Base-by-base conservation (phyloP, 2,797 vertebrate species). In the Crypturellus tataupa region DNA sequence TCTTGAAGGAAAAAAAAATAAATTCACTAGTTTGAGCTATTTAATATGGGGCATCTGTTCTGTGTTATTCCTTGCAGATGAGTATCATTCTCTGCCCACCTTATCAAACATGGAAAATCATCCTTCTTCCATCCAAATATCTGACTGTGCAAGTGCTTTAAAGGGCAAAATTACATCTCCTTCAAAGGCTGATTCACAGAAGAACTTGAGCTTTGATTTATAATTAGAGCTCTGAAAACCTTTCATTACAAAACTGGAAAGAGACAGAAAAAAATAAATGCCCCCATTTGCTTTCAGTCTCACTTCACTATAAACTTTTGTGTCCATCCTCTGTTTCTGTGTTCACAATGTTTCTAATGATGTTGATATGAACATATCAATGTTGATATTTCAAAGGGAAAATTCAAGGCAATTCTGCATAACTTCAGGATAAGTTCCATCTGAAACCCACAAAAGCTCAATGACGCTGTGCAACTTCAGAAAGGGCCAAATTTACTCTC, bases 191-290 rank as follows among this genome's bases (percentile, higher is more conserved):
- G 76, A 78, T 87, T 91, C 89, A 93, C 49, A 80, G 79, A 83
- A 89, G 79, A 95, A 71, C 63, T 89, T 65, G 24, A 90, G 94
- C 89, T 96, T 92, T 96, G 87, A 87, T 95, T 95, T 95, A 91
- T 95, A 93, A 96, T 94, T 95, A 92, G 93, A 92, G 55, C 49
- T 83, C 72, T 85, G 79, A 72, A 92, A 94, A 44, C 72, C 80
- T 95, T 83, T 92, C 63, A 85, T 91, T 95, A 75, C 39, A 78
- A 85, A 94, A 12, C 84, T 87, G 46, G 76, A 47, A 95, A 93
- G 59, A 91, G 55, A 58, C 33, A 44, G 56, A 21, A 42, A 62
- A 95, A 96, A 90, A 92, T 55, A 31, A 55, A 31, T 55, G 59
- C 47, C 49, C 65, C 92, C 70, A 76, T 69, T 82, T 95, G 69